These are phyloP conservation scores for Acanthosepion pharaonis DNA, from an alignment of 2,888 invertebrate genomes.

Conservation along the genomic window DNA sequence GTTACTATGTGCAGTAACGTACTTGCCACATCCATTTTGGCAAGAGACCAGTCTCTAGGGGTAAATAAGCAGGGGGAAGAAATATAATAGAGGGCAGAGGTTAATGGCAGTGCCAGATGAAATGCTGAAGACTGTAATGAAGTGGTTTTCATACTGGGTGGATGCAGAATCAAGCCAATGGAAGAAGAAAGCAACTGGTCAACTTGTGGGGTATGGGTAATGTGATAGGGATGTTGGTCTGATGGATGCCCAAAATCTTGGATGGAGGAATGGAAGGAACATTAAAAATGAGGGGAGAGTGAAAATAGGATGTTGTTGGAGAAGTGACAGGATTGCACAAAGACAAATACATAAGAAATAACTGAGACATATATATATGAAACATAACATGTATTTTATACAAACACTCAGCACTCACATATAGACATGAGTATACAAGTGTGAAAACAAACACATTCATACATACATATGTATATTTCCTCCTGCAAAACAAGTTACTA, in stretches of 20 bases:
- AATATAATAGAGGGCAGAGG: constrained; percentile 9
- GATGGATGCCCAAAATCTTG: not conserved
- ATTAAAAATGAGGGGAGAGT: not conserved
- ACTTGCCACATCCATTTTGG: constrained; percentile 33
- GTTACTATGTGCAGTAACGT: not conserved
- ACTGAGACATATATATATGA: not conserved
- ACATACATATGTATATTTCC: not conserved
- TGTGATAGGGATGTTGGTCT: constrained; percentile 33
- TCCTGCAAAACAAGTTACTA: no score
- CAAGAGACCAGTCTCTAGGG: not conserved
- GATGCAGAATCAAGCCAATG: not conserved
- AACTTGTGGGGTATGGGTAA: not conserved
- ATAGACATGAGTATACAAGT: not conserved
- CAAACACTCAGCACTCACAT: not conserved
- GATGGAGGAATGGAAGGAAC: not conserved
- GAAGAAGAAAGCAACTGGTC: not conserved
- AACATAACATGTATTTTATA: no score
- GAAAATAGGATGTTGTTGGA: not conserved
- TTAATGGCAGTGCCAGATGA: constrained; percentile 4
- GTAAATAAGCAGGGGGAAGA: not conserved
- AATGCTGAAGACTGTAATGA: constrained; percentile 18
- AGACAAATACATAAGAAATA: not conserved
- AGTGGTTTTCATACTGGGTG: not conserved
- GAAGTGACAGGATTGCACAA: not conserved
- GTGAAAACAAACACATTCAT: not conserved